Conservation (phyloP, 2,797 vertebrate species). For the Sebastes variabilis region DNA sequence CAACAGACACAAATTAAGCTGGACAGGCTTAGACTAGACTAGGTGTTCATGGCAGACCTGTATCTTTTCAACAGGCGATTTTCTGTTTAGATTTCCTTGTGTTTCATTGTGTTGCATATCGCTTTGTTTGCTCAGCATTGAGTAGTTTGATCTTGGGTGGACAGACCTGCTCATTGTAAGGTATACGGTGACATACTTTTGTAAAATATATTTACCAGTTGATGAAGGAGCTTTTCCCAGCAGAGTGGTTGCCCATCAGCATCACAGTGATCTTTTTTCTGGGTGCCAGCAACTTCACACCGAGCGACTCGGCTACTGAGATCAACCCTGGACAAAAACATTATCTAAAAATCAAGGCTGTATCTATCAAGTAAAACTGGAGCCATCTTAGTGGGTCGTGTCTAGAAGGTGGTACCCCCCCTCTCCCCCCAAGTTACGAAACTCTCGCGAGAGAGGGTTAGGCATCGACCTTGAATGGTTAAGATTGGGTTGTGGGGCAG, state of each 20-base stretch:
- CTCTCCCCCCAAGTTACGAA: too few species aligned
- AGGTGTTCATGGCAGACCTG: not conserved
- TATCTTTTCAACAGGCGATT: not conserved
- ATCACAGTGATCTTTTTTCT: constrained; percentile 89
- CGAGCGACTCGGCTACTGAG: constrained; percentile 81
- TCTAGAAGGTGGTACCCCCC: fast-evolving
- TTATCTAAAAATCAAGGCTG: not conserved
- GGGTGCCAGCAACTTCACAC: constrained; percentile 83
- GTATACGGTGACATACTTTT: not conserved
- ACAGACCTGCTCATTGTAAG: not conserved
- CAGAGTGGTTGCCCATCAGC: constrained; percentile 91
- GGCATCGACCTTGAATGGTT: too few species aligned
- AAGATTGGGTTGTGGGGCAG: too few species aligned
- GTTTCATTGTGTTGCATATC: not conserved
- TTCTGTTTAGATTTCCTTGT: not conserved
- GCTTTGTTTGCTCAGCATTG: not conserved
- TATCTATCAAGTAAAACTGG: not conserved
- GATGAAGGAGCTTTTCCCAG: constrained; percentile 91
- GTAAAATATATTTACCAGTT: constrained; percentile 81
- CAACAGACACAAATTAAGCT: not conserved
- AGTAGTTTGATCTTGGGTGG: not conserved
- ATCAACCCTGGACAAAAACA: constrained; percentile 78
- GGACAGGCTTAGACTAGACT: not conserved
- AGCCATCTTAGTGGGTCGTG: not conserved
- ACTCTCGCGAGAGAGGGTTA: too few species aligned